Evolutionary conservation across 2,888 invertebrate species (phyloP).

Genomic region (Rhimphoctona megacephalus): DNA sequence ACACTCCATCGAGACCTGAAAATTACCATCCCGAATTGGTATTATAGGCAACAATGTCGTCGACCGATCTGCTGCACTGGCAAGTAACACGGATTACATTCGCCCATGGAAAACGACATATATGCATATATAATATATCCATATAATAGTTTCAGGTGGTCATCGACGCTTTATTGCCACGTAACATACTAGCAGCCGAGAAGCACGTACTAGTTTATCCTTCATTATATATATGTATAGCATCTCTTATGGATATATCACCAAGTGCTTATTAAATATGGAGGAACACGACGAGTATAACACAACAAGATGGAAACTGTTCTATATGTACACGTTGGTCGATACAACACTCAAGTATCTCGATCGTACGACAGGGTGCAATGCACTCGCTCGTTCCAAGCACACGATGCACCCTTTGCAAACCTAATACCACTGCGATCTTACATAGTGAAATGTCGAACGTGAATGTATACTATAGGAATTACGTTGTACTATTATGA

Average conservation of each 20-base stretch:
- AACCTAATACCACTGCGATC: neutral
- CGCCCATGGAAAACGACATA: conserved; percentile 7
- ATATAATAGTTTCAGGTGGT: neutral
- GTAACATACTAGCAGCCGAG: neutral
- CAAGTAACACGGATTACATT: conserved; percentile 33
- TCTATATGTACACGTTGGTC: conserved; percentile 32
- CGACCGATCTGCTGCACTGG: conserved; percentile 25
- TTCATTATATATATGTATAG: neutral
- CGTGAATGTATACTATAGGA: neutral
- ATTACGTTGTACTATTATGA: neutral
- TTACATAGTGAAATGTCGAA: neutral
- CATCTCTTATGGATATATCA: conserved; percentile 40
- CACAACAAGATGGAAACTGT: conserved; percentile 27
- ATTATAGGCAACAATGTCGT: conserved; percentile 22
- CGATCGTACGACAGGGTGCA: conserved; percentile 17
- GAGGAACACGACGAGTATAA: conserved; percentile 46
- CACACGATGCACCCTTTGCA: neutral
- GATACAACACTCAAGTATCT: conserved; percentile 39
- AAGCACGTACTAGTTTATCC: conserved; percentile 40
- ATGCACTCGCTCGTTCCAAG: neutral
- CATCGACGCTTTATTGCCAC: conserved; percentile 31
- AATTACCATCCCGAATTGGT: conserved; percentile 19
- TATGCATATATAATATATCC: conserved; percentile 13
- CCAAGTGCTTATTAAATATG: conserved; percentile 66
- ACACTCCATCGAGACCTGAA: neutral